A percentile compares a stretch with the other conserved stretches of the same genome.
Evolutionary conservation across 2,113 vertebrate genomes (phyloP).

Genomic region (Lates calcarifer): DNA sequence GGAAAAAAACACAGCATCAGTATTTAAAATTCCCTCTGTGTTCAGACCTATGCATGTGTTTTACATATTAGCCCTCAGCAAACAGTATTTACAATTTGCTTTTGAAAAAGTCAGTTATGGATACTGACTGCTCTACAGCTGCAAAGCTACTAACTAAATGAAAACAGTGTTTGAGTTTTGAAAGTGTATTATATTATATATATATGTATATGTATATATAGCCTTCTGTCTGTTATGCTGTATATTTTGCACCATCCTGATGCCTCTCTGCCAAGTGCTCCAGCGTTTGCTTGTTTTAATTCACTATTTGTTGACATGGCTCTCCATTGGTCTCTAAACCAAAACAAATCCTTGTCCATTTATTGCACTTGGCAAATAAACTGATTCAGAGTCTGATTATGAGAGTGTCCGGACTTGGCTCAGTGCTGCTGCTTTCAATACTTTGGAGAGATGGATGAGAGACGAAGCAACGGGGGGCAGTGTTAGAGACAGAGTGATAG

Average conservation of each 20-base stretch:
- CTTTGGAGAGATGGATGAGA: conserved; percentile 59
- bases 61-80: background rate
- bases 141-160: conserved; percentile 17
- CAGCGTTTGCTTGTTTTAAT: conserved; percentile 29
- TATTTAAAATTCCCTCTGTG: background rate
- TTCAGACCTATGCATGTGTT: background rate
- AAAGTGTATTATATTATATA: conserved; percentile 6
- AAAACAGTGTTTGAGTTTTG: conserved; percentile 16
- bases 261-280: conserved; percentile 20
- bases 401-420: conserved; percentile 52
- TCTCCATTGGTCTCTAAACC: background rate
- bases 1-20: background rate
- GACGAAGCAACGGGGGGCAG: conserved; percentile 17
- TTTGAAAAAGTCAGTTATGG: background rate
- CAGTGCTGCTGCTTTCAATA: conserved; percentile 53
- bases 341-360: conserved; percentile 51
- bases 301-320: conserved; percentile 41
- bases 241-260: background rate
- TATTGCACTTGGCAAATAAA: conserved; percentile 51
- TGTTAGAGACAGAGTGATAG: conserved; percentile 67
- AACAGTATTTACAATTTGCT: background rate
- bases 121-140: background rate
- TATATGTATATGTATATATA: background rate
- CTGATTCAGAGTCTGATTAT: conserved; percentile 42
- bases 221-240: background rate